Evolutionary conservation across 2,113 vertebrate species (phyloP).

Genomic region (Saimiri boliviensis): DNA sequence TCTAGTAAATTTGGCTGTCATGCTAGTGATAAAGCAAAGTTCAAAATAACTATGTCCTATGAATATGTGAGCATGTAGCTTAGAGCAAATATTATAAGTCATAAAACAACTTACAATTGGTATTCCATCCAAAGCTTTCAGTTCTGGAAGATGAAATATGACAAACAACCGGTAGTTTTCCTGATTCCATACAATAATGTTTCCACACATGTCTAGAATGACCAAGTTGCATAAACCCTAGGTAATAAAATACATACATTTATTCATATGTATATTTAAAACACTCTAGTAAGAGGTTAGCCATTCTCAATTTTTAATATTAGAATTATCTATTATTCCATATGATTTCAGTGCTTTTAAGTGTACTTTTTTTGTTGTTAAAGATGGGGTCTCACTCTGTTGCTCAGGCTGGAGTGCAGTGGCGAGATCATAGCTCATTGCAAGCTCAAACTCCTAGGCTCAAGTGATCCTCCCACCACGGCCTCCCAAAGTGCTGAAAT

Average conservation of each 20-base stretch:
- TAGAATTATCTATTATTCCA: slow-evolving; percentile 34
- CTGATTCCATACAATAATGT: slow-evolving; percentile 87
- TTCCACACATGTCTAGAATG: slow-evolving; percentile 90
- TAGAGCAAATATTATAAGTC: not conserved
- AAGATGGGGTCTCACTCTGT: too few relatives aligned
- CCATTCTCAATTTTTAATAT: slow-evolving; percentile 6
- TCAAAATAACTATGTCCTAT: slow-evolving; percentile 21
- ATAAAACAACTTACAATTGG: slow-evolving; percentile 84
- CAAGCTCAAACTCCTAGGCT: too few relatives aligned
- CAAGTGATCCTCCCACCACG: too few relatives aligned
- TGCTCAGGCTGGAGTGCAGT: too few relatives aligned
- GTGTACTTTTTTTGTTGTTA: not conserved
- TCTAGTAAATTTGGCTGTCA: not conserved
- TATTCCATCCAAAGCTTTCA: slow-evolving; percentile 91
- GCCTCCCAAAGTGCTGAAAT: too few relatives aligned
- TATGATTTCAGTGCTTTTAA: not conserved
- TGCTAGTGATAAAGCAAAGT: not conserved
- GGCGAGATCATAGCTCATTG: too few relatives aligned
- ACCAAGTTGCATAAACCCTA: slow-evolving; percentile 88
- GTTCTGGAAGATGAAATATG: slow-evolving; percentile 89
- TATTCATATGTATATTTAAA: not conserved
- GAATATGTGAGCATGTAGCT: not conserved
- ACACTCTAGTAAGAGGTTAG: not conserved
- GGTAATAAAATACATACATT: slow-evolving; percentile 46
- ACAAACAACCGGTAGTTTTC: slow-evolving; percentile 90